Percentiles rank a stretch among this genome's conserved stretches.
Evolutionary conservation across 2,113 vertebrate genomes (phyloP).

Genomic region (Urocitellus parryii): DNA sequence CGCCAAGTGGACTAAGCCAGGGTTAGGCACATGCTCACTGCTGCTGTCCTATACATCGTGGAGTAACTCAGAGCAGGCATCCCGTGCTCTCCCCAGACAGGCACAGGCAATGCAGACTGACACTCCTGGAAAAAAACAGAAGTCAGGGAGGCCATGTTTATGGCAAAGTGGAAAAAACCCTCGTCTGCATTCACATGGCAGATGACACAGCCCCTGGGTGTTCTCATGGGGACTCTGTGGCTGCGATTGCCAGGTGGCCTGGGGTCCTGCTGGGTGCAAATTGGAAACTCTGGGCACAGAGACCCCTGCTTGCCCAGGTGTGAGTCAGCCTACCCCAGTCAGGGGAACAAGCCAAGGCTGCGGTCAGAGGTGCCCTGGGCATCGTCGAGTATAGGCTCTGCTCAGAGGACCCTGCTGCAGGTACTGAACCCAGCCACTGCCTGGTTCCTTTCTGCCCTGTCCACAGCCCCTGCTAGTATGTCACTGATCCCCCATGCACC

Average conservation of each 20-base stretch:
- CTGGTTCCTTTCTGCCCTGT: not conserved
- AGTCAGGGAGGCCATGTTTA: not conserved
- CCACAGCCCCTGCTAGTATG: fast-evolving
- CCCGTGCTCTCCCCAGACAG: not conserved
- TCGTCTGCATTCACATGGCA: not conserved
- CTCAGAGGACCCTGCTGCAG: not conserved
- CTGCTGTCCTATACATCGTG: no score
- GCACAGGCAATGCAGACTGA: not conserved
- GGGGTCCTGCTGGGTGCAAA: slow-evolving; percentile 68
- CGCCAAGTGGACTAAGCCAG: no score
- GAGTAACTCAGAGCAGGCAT: no score
- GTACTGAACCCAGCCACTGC: not conserved
- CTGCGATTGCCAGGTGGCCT: slow-evolving; percentile 57
- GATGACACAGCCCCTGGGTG: not conserved
- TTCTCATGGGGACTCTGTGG: not conserved
- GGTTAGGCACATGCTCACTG: no score
- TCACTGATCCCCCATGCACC: not conserved
- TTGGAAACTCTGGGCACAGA: slow-evolving; percentile 23
- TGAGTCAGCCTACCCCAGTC: not conserved
- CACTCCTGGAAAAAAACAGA: not conserved
- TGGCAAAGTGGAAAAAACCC: not conserved
- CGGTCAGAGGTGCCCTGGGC: not conserved
- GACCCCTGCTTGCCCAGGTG: not conserved
- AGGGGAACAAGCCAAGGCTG: not conserved
- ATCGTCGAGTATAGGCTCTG: not conserved